A percentile compares a stretch with the other conserved stretches of the same genome.
These are phyloP conservation scores for Calephelis perditalis DNA, from an alignment of 2,888 invertebrate species.

Conservation along the genomic window DNA sequence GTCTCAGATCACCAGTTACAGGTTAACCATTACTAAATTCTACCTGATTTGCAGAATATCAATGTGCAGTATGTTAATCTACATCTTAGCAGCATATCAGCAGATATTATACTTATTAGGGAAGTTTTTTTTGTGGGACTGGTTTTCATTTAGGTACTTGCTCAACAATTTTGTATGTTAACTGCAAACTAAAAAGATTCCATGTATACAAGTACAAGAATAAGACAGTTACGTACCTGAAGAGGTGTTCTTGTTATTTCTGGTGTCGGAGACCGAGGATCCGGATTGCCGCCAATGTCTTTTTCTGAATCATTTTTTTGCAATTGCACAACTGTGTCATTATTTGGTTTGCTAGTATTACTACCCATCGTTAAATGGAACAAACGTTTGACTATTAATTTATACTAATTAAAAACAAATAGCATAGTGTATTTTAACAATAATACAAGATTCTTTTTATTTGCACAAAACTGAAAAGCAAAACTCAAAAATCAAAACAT, in stretches of 20 bases:
- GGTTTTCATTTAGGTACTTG: too few species aligned
- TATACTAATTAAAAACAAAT: constrained; percentile 4
- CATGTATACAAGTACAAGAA: too few species aligned
- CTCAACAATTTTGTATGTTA: too few species aligned
- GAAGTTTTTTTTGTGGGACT: too few species aligned
- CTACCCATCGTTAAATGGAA: constrained; percentile 53
- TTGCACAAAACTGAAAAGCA: constrained; percentile 16
- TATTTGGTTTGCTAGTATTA: constrained; percentile 57
- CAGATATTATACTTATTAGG: too few species aligned
- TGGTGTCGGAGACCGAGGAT: constrained; percentile 80
- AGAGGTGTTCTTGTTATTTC: constrained; percentile 79
- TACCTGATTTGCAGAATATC: too few species aligned
- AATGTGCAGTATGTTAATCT: too few species aligned
- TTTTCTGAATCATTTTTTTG: constrained; percentile 48
- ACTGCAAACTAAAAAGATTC: too few species aligned
- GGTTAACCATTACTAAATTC: too few species aligned
- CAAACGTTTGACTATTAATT: background rate
- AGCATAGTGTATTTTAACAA: constrained; percentile 12
- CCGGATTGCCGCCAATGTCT: constrained; percentile 50
- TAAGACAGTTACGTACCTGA: constrained; percentile 50
- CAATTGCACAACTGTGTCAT: constrained; percentile 42
- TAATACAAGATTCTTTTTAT: constrained; percentile 15
- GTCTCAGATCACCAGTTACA: too few species aligned
- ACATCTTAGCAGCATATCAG: too few species aligned
- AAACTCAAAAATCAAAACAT: constrained; percentile 39